Evolutionary conservation across 2,113 vertebrate genomes (phyloP).

Genomic region (Castor canadensis): DNA sequence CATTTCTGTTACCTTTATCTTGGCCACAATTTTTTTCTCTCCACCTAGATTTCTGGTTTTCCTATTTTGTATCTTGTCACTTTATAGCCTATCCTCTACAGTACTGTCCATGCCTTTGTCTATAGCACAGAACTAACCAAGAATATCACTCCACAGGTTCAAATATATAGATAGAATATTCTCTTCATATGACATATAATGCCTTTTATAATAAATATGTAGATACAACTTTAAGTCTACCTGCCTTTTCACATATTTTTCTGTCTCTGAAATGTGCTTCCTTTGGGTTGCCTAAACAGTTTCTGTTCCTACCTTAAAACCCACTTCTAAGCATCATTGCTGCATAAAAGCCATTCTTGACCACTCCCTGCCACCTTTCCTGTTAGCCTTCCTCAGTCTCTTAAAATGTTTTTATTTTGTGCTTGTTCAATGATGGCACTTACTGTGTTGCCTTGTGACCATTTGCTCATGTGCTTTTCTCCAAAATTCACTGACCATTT

Average conservation of each 20-base stretch:
- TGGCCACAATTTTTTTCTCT: neutral
- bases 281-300: neutral
- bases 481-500: neutral
- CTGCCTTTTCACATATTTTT: neutral
- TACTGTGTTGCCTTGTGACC: neutral
- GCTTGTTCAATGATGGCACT: neutral
- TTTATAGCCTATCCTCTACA: neutral
- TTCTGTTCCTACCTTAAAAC: neutral
- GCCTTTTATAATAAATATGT: neutral
- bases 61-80: neutral
- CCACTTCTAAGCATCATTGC: no score
- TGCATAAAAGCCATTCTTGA: neutral
- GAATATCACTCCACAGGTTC: neutral
- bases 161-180: neutral
- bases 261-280: neutral
- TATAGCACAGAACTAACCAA: neutral
- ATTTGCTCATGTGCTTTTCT: neutral
- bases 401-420: neutral
- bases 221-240: neutral
- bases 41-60: neutral
- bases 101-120: neutral
- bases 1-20: neutral
- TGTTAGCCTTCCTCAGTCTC: no score
- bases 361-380: neutral
- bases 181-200: neutral